These are phyloP conservation scores for Stictonetta naevosa DNA, from an alignment of 2,113 vertebrate genomes.

Conservation along the genomic window DNA sequence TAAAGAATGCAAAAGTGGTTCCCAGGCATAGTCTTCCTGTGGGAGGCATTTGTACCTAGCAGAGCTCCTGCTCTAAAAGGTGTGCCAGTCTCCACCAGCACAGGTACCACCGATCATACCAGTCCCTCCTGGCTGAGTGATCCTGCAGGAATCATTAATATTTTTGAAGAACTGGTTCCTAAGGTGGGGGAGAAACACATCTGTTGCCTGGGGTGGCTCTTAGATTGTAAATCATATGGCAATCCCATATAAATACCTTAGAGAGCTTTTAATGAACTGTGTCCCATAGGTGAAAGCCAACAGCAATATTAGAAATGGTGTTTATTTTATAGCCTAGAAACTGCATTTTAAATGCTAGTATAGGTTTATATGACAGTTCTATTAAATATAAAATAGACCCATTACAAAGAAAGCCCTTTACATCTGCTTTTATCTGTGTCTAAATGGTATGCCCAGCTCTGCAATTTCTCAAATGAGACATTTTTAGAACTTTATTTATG, in stretches of 20 bases:
- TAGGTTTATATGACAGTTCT: conserved; percentile 84
- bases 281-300: conserved; percentile 74
- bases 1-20: neutral
- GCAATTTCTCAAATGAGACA: conserved; percentile 84
- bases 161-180: neutral
- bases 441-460: conserved; percentile 80
- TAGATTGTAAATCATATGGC: conserved; percentile 43
- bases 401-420: conserved; percentile 78
- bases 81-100: neutral
- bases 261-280: conserved; percentile 69
- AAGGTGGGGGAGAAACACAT: neutral
- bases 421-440: conserved; percentile 79
- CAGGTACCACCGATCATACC: neutral
- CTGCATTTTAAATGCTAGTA: conserved; percentile 80
- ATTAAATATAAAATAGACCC: conserved; percentile 83
- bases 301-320: conserved; percentile 81
- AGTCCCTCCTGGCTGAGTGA: neutral
- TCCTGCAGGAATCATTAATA: neutral
- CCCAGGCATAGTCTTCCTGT: neutral
- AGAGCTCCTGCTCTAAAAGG: neutral
- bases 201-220: neutral
- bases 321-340: conserved; percentile 82
- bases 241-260: conserved; percentile 33
- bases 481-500: conserved; percentile 88
- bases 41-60: neutral